Evolutionary conservation across 2,888 invertebrate genomes (phyloP).

Genomic region (Synergus umbraculus): DNA sequence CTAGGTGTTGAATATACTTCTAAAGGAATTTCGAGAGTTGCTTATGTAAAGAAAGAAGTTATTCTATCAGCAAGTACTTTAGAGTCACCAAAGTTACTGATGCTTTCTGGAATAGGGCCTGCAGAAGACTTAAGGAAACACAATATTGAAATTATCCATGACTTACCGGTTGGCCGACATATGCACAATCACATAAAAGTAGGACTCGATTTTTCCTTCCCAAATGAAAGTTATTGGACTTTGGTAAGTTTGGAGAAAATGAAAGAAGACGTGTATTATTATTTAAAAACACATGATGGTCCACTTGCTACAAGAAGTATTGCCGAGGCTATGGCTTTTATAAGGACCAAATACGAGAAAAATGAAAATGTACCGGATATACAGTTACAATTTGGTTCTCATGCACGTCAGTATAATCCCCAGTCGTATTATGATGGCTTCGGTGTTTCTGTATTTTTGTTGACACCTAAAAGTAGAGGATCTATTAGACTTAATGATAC

Average conservation of each 20-base stretch:
- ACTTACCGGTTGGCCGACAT: constrained; percentile 78
- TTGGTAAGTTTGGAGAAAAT: constrained; percentile 79
- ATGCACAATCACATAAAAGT: constrained; percentile 79
- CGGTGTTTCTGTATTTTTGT: constrained; percentile 35
- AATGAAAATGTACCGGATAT: constrained; percentile 80
- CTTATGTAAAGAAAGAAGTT: constrained; percentile 77
- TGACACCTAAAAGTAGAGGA: constrained; percentile 56
- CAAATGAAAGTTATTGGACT: constrained; percentile 62
- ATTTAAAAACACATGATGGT: constrained; percentile 78
- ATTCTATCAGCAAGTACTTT: constrained; percentile 79
- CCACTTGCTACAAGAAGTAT: constrained; percentile 78
- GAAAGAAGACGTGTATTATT: constrained; percentile 75
- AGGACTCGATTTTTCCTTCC: constrained; percentile 71
- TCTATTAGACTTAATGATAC: constrained; percentile 51
- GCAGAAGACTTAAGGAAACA: constrained; percentile 71
- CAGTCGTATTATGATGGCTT: constrained; percentile 54
- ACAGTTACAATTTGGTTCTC: constrained; percentile 82
- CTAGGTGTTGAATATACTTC: constrained; percentile 76
- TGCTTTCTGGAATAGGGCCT: constrained; percentile 80
- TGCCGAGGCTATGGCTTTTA: constrained; percentile 81
- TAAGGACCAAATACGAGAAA: constrained; percentile 80
- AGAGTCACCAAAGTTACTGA: constrained; percentile 78
- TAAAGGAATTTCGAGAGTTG: constrained; percentile 69
- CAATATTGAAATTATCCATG: constrained; percentile 73
- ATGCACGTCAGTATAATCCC: constrained; percentile 8